Evolutionary conservation across 2,888 invertebrate species (phyloP).

Genomic region (Theretra japonica): DNA sequence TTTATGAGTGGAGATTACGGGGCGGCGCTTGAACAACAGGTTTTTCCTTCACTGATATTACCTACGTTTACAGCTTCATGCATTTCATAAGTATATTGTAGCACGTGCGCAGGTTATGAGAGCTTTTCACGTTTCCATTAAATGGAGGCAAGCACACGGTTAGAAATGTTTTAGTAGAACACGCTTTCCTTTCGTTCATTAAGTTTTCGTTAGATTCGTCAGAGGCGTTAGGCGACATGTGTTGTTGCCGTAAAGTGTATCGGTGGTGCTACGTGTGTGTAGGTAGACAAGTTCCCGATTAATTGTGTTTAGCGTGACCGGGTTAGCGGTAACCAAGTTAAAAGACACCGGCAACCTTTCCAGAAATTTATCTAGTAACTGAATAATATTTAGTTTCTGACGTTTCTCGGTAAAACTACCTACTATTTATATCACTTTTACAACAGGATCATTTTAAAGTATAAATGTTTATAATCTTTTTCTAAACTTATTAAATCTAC

Average conservation of each 20-base stretch:
- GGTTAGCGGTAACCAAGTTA: not conserved
- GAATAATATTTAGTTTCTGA: not conserved
- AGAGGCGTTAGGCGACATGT: constrained; percentile 10
- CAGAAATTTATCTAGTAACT: not conserved
- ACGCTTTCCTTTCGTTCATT: constrained; percentile 9
- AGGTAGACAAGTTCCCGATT: constrained; percentile 2
- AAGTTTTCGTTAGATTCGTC: constrained; percentile 16
- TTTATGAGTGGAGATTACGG: constrained; percentile 8
- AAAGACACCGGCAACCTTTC: not conserved
- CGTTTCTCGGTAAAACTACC: no score
- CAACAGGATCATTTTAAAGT: no score
- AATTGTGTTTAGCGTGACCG: constrained; percentile 3
- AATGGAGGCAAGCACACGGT: constrained; percentile 8
- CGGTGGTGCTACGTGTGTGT: not conserved
- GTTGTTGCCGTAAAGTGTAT: constrained; percentile 18
- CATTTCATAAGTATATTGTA: constrained; percentile 24
- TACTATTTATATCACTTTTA: no score
- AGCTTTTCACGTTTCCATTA: constrained; percentile 16
- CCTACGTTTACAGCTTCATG: constrained; percentile 10
- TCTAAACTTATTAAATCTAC: no score
- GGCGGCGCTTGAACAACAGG: not conserved
- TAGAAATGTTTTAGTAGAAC: constrained; percentile 7
- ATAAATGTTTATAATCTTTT: no score
- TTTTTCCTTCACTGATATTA: not conserved
- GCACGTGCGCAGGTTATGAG: constrained; percentile 25